Evolutionary conservation across 2,797 vertebrate genomes (phyloP).

Genomic region (Allobates femoralis): DNA sequence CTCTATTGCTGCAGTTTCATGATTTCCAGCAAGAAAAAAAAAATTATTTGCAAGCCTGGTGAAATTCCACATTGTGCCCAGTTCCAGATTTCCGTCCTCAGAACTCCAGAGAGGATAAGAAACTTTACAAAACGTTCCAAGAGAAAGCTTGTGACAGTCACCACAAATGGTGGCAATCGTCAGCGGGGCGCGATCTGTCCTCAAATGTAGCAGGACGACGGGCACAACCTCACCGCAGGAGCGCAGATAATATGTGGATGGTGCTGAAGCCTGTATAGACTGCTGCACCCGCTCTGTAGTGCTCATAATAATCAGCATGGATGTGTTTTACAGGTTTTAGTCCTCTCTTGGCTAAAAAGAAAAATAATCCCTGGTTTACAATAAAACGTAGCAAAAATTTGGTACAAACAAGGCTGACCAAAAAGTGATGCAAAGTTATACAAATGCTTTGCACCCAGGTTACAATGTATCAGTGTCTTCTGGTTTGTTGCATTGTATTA

Average conservation of each 20-base stretch:
- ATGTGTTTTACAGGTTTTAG: too few species aligned
- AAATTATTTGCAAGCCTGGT: conserved; percentile 24
- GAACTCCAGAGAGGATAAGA: neutral
- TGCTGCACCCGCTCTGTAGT: too few species aligned
- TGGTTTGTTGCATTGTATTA: too few species aligned
- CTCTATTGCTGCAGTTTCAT: neutral
- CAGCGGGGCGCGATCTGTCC: neutral
- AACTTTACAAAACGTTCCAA: neutral
- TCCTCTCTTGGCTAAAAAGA: too few species aligned
- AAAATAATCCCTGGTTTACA: too few species aligned
- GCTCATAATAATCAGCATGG: too few species aligned
- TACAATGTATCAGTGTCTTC: too few species aligned
- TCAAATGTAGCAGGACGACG: neutral
- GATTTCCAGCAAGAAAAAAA: conserved; percentile 25
- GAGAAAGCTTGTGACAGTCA: neutral
- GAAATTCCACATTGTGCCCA: conserved; percentile 52
- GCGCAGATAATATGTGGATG: neutral
- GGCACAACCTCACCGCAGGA: neutral
- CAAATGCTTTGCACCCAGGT: too few species aligned
- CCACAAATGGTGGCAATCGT: neutral
- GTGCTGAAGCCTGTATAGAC: neutral
- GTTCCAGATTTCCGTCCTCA: conserved; percentile 48
- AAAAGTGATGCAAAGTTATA: too few species aligned
- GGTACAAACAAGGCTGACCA: too few species aligned
- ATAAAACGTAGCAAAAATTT: too few species aligned